phyloP scores from a whole-genome alignment of 2,797 vertebrate genomes.

The Delichon dasypus region DNA sequence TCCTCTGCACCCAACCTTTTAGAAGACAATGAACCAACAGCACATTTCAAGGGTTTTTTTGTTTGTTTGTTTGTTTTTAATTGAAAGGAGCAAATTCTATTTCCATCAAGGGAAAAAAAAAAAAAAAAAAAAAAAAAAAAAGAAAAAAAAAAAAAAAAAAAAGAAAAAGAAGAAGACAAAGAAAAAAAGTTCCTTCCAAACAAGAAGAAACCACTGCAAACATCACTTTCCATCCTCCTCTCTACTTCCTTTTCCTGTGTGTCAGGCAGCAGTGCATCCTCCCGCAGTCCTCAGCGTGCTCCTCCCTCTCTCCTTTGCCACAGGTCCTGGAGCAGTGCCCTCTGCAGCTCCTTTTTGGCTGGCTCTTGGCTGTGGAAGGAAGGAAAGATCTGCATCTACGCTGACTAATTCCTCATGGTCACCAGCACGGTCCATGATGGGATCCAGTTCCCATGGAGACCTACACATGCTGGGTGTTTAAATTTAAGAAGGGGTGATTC shows the following conservation, averaged over 20 bases:
- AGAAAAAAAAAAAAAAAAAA: too few relatives aligned
- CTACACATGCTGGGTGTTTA: background rate
- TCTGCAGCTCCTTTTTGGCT: slow-evolving; percentile 20
- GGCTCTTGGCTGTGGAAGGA: slow-evolving; percentile 22
- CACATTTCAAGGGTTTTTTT: background rate
- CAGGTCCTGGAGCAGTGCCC: slow-evolving; percentile 21
- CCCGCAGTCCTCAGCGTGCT: background rate
- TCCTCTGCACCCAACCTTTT: background rate
- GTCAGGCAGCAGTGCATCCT: slow-evolving; percentile 23
- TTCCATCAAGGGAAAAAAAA: background rate
- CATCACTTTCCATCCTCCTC: background rate
- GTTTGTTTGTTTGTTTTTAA: background rate
- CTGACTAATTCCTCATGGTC: background rate
- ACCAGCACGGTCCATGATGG: background rate
- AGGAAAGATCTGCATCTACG: fast-evolving
- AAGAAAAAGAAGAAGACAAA: background rate
- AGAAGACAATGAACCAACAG: background rate
- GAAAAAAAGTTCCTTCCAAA: background rate
- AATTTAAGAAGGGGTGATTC: background rate
- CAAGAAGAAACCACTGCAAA: background rate
- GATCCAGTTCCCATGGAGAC: background rate
- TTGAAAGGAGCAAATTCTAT: background rate
- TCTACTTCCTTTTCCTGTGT: slow-evolving; percentile 48
- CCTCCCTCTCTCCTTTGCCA: slow-evolving; percentile 27
- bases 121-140: background rate